A percentile compares a stretch with the other conserved stretches of the same genome.
phyloP scores from a whole-genome alignment of 2,888 invertebrate genomes.

The Gryllus longicercus region DNA sequence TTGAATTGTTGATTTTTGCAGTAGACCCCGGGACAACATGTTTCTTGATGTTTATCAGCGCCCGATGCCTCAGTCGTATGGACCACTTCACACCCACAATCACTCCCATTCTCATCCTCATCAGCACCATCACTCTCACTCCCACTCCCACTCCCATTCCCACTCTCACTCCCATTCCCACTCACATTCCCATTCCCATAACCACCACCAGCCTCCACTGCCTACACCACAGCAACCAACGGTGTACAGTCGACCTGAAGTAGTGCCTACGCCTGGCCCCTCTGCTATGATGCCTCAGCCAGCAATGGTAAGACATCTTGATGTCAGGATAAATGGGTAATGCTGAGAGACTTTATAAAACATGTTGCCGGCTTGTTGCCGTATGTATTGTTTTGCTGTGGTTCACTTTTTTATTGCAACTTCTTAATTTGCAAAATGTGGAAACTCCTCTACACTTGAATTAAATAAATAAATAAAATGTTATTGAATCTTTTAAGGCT shows the following conservation, averaged over 20 bases:
- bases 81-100: slow-evolving; percentile 25
- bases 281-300: slow-evolving; percentile 31
- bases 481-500: too few species aligned
- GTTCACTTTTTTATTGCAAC: too few species aligned
- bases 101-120: slow-evolving; percentile 35
- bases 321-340: too few species aligned
- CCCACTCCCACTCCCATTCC: slow-evolving; percentile 40
- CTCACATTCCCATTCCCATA: slow-evolving; percentile 38
- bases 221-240: slow-evolving; percentile 49
- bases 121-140: slow-evolving; percentile 40
- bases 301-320: slow-evolving; percentile 25
- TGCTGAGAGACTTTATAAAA: too few species aligned
- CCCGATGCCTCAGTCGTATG: slow-evolving; percentile 18
- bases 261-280: slow-evolving; percentile 37
- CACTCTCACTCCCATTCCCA: slow-evolving; percentile 40
- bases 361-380: too few species aligned
- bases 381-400: too few species aligned
- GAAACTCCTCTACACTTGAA: too few species aligned
- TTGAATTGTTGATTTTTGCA: background rate
- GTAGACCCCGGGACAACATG: slow-evolving; percentile 29
- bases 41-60: slow-evolving; percentile 28
- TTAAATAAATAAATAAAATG: too few species aligned
- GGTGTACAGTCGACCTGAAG: slow-evolving; percentile 50
- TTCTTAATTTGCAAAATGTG: too few species aligned
- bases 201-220: slow-evolving; percentile 40